Base-by-base conservation (phyloP, 2,113 vertebrate genomes). In the Odontesthes bonariensis region DNA sequence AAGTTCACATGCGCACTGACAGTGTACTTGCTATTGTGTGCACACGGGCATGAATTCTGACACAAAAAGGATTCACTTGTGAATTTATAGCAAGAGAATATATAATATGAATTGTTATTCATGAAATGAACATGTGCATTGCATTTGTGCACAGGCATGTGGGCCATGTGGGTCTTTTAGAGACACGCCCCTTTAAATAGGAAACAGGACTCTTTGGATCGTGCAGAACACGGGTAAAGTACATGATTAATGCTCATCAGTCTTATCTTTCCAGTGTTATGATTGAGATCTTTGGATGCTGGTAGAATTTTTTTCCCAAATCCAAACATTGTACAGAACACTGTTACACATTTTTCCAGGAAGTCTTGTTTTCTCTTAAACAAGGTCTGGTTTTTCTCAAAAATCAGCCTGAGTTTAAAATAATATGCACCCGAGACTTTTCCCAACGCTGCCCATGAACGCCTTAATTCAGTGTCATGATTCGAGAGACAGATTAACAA, bases 401-500 rank as follows among this genome's bases (percentile, higher is more conserved):
- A 55, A 56, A n/a, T 49, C 11, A 49, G 9, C 17, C 19, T 49
- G 42, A 44, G 42, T 49, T 19, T 12, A 13, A 49, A 49, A 49
- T 49, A n/a, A 49, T n/a, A 49, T 47, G 6, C 12, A 47, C 17
- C 46, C 19, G 46, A 49, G 46, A 49, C 14, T 49, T 27, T 49
- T 49, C 46, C 19, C 8, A 19, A 13, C 17, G 8, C 46, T 49
- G 46, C 46, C 46, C 14, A 44, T 44, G 16, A 3, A 44, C 12
- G 16, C 42, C 42, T 16, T 44, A 12, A 9, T 44, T 44, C 5
- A 44, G 13, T 12, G 42, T 8, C 7, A 49, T 49, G 5, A 19
- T 59, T 68, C 47, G 33, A 61, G 22, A 27, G 22, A 54, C 5
- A 66, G 4, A 32, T 70, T 76, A 80, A 74, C 54, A 77, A 69